Evolutionary conservation across 1,140 invertebrate genomes (phyloP), one percentile per base, ranked within the genome.

Genomic region (Mercenaria mercenaria): DNA sequence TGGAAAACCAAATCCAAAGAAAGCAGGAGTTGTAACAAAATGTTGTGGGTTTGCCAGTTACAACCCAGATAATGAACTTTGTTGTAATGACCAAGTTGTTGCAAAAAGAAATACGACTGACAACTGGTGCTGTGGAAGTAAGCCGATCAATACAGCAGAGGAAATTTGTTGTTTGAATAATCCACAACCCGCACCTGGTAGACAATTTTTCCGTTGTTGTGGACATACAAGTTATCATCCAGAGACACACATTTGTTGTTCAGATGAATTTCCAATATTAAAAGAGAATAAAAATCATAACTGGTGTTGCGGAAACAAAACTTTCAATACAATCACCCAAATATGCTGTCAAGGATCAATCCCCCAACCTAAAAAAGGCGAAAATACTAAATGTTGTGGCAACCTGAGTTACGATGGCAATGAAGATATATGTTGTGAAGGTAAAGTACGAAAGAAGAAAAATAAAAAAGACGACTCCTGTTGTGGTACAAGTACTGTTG

Each of bases 391-490:
- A 47, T 84, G 81, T 37, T 84, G 81, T 34, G 23, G 4, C 2
- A 1, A 69, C 26, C 39, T 69, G 32, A 84, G 81, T 59, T 84
- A 69, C 32, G 61, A 84, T 72, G 61, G 61, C 1, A 50, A 37
- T 29, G 81, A 84, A 47, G n/a, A 26, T 29, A 23, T 84, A 13
- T 84, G 81, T 26, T 84, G 81, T 50, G n/a, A 84, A 69, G 81
- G 81, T 56, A 15, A 56, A 56, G 4, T 56, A 56, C 20, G 23
- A 23, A 56, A 11, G 23, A 23, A 23, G 4, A 56, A 15, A 4
- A n/a, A n/a, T 3, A 23, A 23, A 23, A 56, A 84, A 26, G 82
- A 84, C 34, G 47, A 84, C 41, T 84, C 61, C 47, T 84, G 82
- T 37, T 84, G 82, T 29, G 82, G 82, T 23, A 72, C 43, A 18